These are phyloP conservation scores for Albula glossodonta DNA, from an alignment of 2,113 vertebrate genomes.

Conservation along the genomic window DNA sequence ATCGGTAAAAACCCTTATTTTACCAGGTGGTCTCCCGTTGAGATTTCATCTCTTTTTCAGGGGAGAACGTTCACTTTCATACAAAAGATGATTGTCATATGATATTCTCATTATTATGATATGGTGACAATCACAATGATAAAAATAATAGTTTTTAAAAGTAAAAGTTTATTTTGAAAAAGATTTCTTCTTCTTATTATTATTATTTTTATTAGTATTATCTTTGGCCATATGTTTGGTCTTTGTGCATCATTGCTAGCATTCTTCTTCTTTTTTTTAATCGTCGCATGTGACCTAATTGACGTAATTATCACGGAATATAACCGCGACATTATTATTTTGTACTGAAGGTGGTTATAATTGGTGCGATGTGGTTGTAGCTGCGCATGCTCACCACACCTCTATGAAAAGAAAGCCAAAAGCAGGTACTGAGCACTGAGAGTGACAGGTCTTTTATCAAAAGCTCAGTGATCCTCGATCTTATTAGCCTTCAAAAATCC, in stretches of 20 bases:
- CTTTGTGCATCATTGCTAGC: neutral
- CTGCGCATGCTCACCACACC: conserved; percentile 76
- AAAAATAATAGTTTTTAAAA: too few relatives aligned
- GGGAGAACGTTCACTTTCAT: too few relatives aligned
- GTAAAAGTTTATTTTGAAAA: too few relatives aligned
- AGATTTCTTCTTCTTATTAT: too few relatives aligned
- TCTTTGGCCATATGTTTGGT: too few relatives aligned
- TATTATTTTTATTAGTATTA: too few relatives aligned
- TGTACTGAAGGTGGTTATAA: conserved; percentile 59
- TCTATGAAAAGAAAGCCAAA: conserved; percentile 49
- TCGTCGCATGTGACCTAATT: neutral
- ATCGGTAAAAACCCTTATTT: too few relatives aligned
- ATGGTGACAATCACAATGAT: too few relatives aligned
- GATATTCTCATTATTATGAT: too few relatives aligned
- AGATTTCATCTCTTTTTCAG: too few relatives aligned
- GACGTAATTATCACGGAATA: conserved; percentile 22
- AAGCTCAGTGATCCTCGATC: conserved; percentile 51
- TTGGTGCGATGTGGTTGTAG: neutral
- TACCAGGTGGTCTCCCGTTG: too few relatives aligned
- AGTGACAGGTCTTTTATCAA: conserved; percentile 50
- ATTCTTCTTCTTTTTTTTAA: neutral
- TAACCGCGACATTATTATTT: conserved; percentile 12
- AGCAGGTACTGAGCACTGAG: conserved; percentile 61
- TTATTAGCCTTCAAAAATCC: conserved; percentile 40
- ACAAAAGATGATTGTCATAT: too few relatives aligned